A percentile compares a stretch with the other conserved stretches of the same genome.
These are phyloP conservation scores for Hemistola chrysoprasaria DNA, from an alignment of 2,888 invertebrate species.

Conservation along the genomic window DNA sequence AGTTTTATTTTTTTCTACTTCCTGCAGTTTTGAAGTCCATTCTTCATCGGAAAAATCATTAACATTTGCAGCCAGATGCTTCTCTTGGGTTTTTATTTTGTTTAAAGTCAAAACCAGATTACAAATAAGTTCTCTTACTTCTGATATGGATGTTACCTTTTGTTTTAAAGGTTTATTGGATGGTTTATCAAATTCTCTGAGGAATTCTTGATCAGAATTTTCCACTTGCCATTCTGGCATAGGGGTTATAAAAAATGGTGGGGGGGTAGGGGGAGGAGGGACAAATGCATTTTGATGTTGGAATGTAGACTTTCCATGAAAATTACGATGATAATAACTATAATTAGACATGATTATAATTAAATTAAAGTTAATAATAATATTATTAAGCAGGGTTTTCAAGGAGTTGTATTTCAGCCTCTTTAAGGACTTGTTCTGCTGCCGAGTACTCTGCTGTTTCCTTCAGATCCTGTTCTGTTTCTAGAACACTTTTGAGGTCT, in stretches of 20 bases:
- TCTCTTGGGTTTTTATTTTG: constrained; percentile 52
- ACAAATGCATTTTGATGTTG: constrained; percentile 41
- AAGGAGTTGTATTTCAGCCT: constrained; percentile 83
- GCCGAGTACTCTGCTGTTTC: constrained; percentile 86
- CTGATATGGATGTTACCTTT: constrained; percentile 40
- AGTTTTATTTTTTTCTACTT: constrained; percentile 72
- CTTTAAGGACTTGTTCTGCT: constrained; percentile 86
- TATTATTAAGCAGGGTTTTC: constrained; percentile 50
- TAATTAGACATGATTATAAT: constrained; percentile 69
- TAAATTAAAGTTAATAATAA: constrained; percentile 39
- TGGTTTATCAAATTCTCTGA: constrained; percentile 47
- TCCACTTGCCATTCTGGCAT: constrained; percentile 25
- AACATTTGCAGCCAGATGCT: constrained; percentile 65
- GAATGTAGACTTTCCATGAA: constrained; percentile 63
- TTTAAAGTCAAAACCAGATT: constrained; percentile 40
- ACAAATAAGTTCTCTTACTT: constrained; percentile 42
- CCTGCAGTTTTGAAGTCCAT: constrained; percentile 79
- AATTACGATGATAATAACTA: constrained; percentile 57
- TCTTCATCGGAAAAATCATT: constrained; percentile 70
- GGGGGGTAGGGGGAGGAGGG: constrained; percentile 48
- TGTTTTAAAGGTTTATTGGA: background rate
- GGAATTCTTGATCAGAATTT: constrained; percentile 46
- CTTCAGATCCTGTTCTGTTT: constrained; percentile 89
- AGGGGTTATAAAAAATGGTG: constrained; percentile 39
- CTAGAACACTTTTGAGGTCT: constrained; percentile 87